Evolutionary conservation across 2,888 invertebrate species (phyloP), one percentile per base, ranked within the genome.

Genomic region (Andrena camellia): DNA sequence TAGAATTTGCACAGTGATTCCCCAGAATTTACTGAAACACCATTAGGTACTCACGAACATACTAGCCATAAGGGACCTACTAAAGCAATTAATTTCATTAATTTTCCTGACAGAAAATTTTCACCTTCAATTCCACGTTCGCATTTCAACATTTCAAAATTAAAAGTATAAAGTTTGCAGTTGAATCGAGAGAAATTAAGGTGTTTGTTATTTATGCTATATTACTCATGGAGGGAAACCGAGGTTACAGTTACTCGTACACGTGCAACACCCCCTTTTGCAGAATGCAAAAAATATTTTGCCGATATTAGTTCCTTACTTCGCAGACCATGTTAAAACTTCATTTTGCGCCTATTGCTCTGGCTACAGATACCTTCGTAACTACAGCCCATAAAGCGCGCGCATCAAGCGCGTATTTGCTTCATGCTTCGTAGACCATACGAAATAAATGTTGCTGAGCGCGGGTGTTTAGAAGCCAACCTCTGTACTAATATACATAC

Each of bases 401-500:
- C 6, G 23, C 59, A 72, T 50, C 17, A 29, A 64, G 20, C 13
- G 17, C 26, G 20, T 64, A 59, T 62, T 70, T 72, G 10, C 33
- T 52, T 72, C 63, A 48, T 70, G 66, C 72, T 78, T 67, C 60
- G 52, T 23, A 60, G 60, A 66, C 72, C 77, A 23, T 77, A 73
- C 13, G 31, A 77, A 72, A 72, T 33, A 48, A 74, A 78, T 31
- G 54, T 42, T 29, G 7, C 48, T 20, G 13, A 8, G 60, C 59
- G 8, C 62, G 23, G 23, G 10, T 68, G 48, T 60, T 59, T 54
- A 52, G 42, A 70, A 29, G 29, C 26, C 62, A 63, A 63, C 33
- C 7, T 17, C 17, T 35, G 2, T 17, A 23, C 17, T 62, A 29
- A 35, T 69, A 26, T 35, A 60, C 20, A 60, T 42, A 20, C 59